Percentiles rank a stretch among this genome's conserved stretches.
These are phyloP conservation scores for Nematostella vectensis DNA, from an alignment of 92 coral and sea anemone genomes.

Conservation along the genomic window DNA sequence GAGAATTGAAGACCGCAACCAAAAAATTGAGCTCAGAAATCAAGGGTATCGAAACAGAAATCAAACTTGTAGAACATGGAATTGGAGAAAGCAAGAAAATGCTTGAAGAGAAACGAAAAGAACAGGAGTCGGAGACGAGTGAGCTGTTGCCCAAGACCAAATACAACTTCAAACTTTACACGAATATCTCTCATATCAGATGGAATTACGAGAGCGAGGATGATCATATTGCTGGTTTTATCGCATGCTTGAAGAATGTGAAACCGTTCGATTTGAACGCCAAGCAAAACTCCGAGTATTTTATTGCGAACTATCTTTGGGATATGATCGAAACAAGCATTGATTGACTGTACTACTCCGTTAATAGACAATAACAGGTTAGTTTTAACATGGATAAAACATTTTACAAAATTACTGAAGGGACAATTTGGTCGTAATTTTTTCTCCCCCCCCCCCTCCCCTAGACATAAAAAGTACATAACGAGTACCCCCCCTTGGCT, in stretches of 20 bases:
- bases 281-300: slow-evolving; percentile 61
- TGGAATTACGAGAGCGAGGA: slow-evolving; percentile 89
- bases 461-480: no score
- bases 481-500: no score
- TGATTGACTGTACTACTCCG: slow-evolving; percentile 10
- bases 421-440: neutral
- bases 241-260: slow-evolving; percentile 75
- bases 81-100: slow-evolving; percentile 37
- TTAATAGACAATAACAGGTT: neutral
- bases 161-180: slow-evolving; percentile 82
- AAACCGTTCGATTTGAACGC: slow-evolving; percentile 72
- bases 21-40: slow-evolving; percentile 31
- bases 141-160: slow-evolving; percentile 85
- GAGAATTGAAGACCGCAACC: slow-evolving; percentile 41
- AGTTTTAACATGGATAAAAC: no score
- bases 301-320: slow-evolving; percentile 78
- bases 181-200: slow-evolving; percentile 80
- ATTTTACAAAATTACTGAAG: no score
- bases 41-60: slow-evolving; percentile 59
- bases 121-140: slow-evolving; percentile 29
- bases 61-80: slow-evolving; percentile 33
- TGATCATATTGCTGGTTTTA: slow-evolving; percentile 77
- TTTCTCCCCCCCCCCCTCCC: no score
- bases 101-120: slow-evolving; percentile 32
- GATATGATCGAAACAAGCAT: slow-evolving; percentile 68